These are phyloP conservation scores for Metridium senile DNA, from an alignment of 92 coral and sea anemone species.

Conservation along the genomic window DNA sequence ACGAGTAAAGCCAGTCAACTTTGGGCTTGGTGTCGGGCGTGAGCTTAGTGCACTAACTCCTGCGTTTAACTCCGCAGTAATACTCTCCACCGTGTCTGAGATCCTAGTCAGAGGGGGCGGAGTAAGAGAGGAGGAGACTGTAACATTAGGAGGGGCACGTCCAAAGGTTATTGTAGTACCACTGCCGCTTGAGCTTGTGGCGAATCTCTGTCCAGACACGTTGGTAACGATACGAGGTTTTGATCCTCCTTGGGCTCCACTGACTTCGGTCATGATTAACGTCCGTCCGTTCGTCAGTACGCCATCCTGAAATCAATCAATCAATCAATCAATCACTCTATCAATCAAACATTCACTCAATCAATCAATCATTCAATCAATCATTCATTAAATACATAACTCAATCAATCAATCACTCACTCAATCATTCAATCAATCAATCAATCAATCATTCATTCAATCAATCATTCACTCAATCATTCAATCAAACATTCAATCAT, in stretches of 20 bases:
- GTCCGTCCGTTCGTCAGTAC: conserved; percentile 11
- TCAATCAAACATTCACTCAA: too few species aligned
- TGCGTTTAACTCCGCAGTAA: conserved; percentile 15
- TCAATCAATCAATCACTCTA: too few species aligned
- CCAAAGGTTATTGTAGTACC: conserved; percentile 89
- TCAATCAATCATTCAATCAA: too few species aligned
- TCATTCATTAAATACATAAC: too few species aligned
- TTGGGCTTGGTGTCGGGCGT: neutral
- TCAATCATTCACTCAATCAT: too few species aligned
- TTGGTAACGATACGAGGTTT: conserved; percentile 81
- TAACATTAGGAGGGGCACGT: conserved; percentile 77
- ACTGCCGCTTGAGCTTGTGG: conserved; percentile 71
- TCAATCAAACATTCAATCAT: too few species aligned
- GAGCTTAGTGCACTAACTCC: neutral
- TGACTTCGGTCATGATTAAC: conserved; percentile 17
- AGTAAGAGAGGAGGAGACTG: conserved; percentile 50
- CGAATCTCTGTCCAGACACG: conserved; percentile 78
- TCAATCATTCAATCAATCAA: too few species aligned
- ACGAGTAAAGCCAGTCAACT: neutral
- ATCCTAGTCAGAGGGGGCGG: conserved; percentile 66
- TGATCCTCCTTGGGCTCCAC: neutral
- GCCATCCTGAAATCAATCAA: conserved; percentile 44
- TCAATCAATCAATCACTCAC: too few species aligned
- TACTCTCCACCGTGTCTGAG: conserved; percentile 41
- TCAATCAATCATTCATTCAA: too few species aligned